A percentile compares a stretch with the other conserved stretches of the same genome.
Conservation (phyloP, 2,888 invertebrate species). For the Norana najaformis region DNA sequence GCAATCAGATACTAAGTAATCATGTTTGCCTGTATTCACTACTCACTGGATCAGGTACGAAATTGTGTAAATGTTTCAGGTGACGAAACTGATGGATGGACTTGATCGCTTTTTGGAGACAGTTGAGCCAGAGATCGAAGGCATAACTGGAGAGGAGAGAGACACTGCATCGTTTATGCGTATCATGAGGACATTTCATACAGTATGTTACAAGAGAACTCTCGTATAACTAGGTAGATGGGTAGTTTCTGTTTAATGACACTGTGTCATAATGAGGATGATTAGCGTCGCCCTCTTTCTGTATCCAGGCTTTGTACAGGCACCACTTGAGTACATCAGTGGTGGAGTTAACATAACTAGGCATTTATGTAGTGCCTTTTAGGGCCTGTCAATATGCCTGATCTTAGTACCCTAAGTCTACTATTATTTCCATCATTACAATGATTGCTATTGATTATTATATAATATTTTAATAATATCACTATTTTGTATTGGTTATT, state of each 20-base stretch:
- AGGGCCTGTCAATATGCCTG: neutral
- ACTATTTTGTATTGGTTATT: too few relatives aligned
- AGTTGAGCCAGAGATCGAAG: constrained; percentile 62
- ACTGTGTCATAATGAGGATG: too few relatives aligned
- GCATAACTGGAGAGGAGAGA: constrained; percentile 61
- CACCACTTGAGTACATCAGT: too few relatives aligned
- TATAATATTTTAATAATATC: neutral
- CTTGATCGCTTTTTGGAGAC: constrained; percentile 59
- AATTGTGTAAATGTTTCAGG: constrained; percentile 40
- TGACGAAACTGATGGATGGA: constrained; percentile 51
- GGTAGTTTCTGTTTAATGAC: neutral
- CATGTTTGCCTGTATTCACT: neutral
- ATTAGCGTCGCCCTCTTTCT: too few relatives aligned
- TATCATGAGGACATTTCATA: constrained; percentile 63
- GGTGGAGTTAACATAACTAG: too few relatives aligned
- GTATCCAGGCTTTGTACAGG: too few relatives aligned
- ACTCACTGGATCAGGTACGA: neutral
- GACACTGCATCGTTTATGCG: constrained; percentile 63
- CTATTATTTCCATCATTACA: too few relatives aligned
- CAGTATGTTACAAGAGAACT: constrained; percentile 47
- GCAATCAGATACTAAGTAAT: neutral
- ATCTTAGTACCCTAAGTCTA: too few relatives aligned
- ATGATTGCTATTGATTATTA: too few relatives aligned
- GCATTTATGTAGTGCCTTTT: too few relatives aligned
- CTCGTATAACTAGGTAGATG: neutral